Conservation (phyloP, 2,888 invertebrate genomes). For the Julus scandinavius region DNA sequence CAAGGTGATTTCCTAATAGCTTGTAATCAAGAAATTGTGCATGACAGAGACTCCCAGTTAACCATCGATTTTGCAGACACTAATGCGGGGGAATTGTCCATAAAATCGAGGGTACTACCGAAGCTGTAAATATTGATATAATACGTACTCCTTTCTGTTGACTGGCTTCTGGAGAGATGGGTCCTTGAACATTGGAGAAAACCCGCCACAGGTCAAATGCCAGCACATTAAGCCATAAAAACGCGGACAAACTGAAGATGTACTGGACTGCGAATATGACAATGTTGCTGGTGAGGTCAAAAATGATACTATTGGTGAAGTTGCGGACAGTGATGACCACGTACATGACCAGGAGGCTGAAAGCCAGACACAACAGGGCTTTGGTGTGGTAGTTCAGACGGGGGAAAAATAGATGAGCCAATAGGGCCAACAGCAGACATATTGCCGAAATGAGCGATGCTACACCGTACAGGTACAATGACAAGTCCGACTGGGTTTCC, state of each 20-base stretch:
- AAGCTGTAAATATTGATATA: no score
- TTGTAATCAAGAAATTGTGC: no score
- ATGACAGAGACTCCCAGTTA: no score
- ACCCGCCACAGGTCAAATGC: conserved; percentile 87
- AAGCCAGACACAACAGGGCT: conserved; percentile 46
- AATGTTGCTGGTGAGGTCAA: neutral
- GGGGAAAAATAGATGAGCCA: conserved; percentile 31
- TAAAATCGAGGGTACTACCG: no score
- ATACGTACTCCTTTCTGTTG: conserved; percentile 15
- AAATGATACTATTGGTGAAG: neutral
- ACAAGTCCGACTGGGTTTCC: neutral
- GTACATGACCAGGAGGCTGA: conserved; percentile 50
- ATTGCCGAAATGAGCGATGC: conserved; percentile 50
- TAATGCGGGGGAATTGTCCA: no score
- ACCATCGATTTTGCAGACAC: no score
- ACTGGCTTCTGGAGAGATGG: neutral
- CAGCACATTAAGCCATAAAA: conserved; percentile 95
- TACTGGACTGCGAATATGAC: conserved; percentile 75
- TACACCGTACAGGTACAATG: conserved; percentile 25
- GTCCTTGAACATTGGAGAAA: conserved; percentile 41
- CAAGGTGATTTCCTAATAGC: no score
- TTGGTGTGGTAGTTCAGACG: conserved; percentile 52
- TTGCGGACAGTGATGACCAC: conserved; percentile 13
- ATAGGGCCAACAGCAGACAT: conserved; percentile 35
- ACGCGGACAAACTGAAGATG: conserved; percentile 88